These are phyloP conservation scores for Notechis scutatus DNA, from an alignment of 2,113 vertebrate genomes.

Conservation along the genomic window DNA sequence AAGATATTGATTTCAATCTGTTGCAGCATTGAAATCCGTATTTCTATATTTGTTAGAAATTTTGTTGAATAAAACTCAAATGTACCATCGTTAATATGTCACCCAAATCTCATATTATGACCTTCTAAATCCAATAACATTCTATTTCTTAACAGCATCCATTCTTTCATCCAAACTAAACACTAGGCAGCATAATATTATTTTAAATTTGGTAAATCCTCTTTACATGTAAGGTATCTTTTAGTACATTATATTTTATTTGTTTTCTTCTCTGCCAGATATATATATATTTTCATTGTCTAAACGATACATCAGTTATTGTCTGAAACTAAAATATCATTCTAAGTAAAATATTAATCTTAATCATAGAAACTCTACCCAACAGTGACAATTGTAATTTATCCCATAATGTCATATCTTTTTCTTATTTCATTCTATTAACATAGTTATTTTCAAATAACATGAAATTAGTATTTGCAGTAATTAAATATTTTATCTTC, in stretches of 20 bases:
- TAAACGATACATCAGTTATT: background rate
- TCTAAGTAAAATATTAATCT: background rate
- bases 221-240: background rate
- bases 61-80: background rate
- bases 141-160: background rate
- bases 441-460: background rate
- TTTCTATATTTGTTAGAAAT: background rate
- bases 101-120: background rate
- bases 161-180: background rate
- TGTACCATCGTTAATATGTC: background rate
- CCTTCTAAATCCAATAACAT: background rate
- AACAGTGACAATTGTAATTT: background rate
- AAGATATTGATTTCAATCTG: background rate
- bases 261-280: background rate
- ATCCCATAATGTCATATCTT: background rate
- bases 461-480: background rate
- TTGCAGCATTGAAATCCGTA: background rate
- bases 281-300: background rate
- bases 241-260: background rate
- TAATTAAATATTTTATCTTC: background rate
- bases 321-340: background rate
- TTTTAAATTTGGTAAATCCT: background rate
- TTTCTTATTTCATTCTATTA: background rate
- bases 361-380: background rate
- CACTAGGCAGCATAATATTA: background rate